phyloP scores from a whole-genome alignment of 2,888 invertebrate species.

The Aromia moschata region DNA sequence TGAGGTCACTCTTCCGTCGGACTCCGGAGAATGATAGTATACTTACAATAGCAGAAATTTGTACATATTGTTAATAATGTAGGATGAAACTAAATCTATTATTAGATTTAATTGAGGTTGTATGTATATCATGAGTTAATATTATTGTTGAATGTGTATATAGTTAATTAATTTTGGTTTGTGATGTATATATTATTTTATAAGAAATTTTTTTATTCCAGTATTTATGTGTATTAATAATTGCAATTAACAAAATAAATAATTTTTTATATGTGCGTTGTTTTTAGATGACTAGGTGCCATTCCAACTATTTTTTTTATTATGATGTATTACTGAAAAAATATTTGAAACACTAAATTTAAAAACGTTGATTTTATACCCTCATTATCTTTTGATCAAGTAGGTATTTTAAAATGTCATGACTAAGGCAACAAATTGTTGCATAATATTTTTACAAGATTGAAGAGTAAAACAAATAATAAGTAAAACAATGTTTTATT shows the following conservation, averaged over 20 bases:
- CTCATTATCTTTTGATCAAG: too few species aligned
- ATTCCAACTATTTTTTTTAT: too few species aligned
- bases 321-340: too few species aligned
- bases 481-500: slow-evolving; percentile 8
- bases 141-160: slow-evolving; percentile 31
- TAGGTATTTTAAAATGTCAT: too few species aligned
- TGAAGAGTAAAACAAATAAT: too few species aligned
- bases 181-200: slow-evolving; percentile 41
- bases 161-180: slow-evolving; percentile 32
- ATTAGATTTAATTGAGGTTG: slow-evolving; percentile 27
- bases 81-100: slow-evolving; percentile 18
- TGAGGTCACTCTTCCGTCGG: slow-evolving; percentile 34
- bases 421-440: too few species aligned
- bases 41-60: slow-evolving; percentile 21
- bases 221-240: slow-evolving; percentile 42
- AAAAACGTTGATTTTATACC: too few species aligned
- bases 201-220: slow-evolving; percentile 43
- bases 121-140: slow-evolving; percentile 27
- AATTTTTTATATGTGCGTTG: slow-evolving; percentile 19
- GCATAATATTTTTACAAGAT: too few species aligned
- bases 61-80: slow-evolving; percentile 37
- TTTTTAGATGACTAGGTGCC: too few species aligned
- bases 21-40: slow-evolving; percentile 32
- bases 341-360: too few species aligned
- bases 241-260: slow-evolving; percentile 16